These are phyloP conservation scores for Drosophila eugracilis DNA, from an alignment of 1,140 invertebrate genomes.

Conservation along the genomic window DNA sequence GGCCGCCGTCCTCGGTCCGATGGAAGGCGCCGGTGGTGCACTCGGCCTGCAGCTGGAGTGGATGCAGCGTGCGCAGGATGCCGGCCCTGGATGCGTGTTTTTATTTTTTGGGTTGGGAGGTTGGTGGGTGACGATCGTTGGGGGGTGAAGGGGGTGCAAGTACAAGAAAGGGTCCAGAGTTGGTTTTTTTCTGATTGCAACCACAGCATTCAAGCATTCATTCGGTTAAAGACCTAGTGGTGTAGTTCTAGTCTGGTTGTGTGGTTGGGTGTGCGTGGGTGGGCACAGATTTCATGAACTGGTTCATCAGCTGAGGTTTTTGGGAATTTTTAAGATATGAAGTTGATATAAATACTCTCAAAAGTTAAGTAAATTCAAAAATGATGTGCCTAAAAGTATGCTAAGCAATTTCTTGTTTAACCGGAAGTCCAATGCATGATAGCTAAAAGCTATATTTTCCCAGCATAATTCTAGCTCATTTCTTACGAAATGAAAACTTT, in stretches of 20 bases:
- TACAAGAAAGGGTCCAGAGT: slow-evolving; percentile 70
- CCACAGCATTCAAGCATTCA: slow-evolving; percentile 72
- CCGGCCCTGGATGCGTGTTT: slow-evolving; percentile 85
- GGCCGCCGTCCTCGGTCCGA: slow-evolving; percentile 84
- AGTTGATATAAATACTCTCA: too few relatives aligned
- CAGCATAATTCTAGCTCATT: too few relatives aligned
- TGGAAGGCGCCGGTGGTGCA: slow-evolving; percentile 73
- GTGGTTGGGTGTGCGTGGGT: slow-evolving; percentile 41
- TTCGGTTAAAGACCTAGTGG: slow-evolving; percentile 68
- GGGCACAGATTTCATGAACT: slow-evolving; percentile 23
- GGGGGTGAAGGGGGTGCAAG: slow-evolving; percentile 52
- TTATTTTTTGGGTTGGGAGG: slow-evolving; percentile 31
- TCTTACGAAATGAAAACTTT: too few relatives aligned
- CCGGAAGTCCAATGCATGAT: too few relatives aligned
- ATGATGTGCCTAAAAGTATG: too few relatives aligned
- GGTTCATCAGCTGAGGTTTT: slow-evolving; percentile 11
- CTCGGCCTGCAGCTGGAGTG: slow-evolving; percentile 85
- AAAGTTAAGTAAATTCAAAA: neutral
- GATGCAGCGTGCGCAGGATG: slow-evolving; percentile 87
- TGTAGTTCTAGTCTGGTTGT: slow-evolving; percentile 60
- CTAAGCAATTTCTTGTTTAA: too few relatives aligned
- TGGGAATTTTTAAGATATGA: too few relatives aligned
- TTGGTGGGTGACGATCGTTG: slow-evolving; percentile 41
- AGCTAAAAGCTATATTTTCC: too few relatives aligned
- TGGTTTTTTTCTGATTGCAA: slow-evolving; percentile 58